A percentile compares a stretch with the other conserved stretches of the same genome.
Conservation (phyloP, 2,113 vertebrate genomes). For the Ranitomeya variabilis region DNA sequence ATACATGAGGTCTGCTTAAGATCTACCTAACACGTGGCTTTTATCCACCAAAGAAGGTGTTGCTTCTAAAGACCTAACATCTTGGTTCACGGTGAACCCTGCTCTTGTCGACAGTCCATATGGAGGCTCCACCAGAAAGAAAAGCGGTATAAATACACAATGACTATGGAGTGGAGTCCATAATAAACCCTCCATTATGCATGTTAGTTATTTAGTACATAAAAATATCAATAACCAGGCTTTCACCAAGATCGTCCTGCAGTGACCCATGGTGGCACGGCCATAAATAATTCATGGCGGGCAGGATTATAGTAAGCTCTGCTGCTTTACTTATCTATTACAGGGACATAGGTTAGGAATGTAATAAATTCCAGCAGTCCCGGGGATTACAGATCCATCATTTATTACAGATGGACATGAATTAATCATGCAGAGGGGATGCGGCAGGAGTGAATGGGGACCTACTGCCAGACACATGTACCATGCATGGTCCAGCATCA, state of each 20-base stretch:
- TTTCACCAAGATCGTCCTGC: background rate
- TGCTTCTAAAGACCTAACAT: background rate
- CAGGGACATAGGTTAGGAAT: slow-evolving; percentile 4
- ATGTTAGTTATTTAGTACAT: slow-evolving; percentile 7
- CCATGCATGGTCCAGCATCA: background rate
- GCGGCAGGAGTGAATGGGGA: background rate
- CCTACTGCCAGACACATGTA: background rate
- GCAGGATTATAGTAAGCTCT: slow-evolving; percentile 10
- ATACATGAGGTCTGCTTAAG: background rate
- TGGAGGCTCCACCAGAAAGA: background rate
- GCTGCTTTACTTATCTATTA: slow-evolving; percentile 23
- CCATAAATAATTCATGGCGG: background rate
- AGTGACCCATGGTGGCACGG: background rate
- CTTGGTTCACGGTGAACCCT: background rate
- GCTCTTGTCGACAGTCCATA: background rate
- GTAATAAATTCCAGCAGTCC: background rate
- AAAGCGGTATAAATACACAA: background rate
- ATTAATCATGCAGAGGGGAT: background rate
- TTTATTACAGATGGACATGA: background rate
- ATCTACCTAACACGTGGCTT: background rate
- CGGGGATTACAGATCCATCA: background rate
- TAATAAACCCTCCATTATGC: slow-evolving; percentile 1
- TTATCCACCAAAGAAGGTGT: background rate
- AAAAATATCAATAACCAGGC: background rate
- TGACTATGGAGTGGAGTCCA: background rate